phyloP scores from a whole-genome alignment of 2,888 invertebrate species.

The Cotesia congregata region DNA sequence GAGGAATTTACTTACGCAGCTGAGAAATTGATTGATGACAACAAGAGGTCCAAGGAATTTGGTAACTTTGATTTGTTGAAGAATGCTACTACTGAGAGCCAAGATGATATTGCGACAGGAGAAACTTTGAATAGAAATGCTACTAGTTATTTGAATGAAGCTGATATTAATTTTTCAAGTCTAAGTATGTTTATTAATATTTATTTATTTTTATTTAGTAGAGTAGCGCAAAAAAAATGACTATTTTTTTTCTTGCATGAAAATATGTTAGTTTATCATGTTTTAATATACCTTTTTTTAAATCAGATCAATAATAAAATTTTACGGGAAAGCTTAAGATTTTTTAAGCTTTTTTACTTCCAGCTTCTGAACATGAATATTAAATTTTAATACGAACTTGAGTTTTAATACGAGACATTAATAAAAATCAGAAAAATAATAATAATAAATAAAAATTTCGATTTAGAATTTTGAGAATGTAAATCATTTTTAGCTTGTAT shows the following conservation, averaged over 20 bases:
- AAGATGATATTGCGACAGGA: slow-evolving; percentile 73
- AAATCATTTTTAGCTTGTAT: no score
- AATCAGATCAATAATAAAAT: no score
- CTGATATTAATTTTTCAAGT: slow-evolving; percentile 59
- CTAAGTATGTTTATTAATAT: slow-evolving; percentile 57
- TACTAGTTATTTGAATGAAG: slow-evolving; percentile 69
- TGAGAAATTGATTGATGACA: slow-evolving; percentile 73
- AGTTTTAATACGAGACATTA: no score
- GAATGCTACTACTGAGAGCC: slow-evolving; percentile 73
- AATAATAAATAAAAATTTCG: no score
- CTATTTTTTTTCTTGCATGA: neutral
- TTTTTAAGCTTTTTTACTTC: no score
- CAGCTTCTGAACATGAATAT: no score
- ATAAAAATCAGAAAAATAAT: no score
- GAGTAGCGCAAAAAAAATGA: neutral
- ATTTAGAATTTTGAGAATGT: no score
- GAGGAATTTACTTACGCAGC: slow-evolving; percentile 75
- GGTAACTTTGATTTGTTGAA: slow-evolving; percentile 75
- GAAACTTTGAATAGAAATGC: slow-evolving; percentile 73
- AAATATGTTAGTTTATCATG: neutral
- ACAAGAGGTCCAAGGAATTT: slow-evolving; percentile 73
- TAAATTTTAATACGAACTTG: no score
- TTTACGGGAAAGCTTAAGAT: no score
- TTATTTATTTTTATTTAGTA: slow-evolving; percentile 8
- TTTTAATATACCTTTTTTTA: no score